Base-by-base conservation (phyloP, 2,888 invertebrate species). In the Drosophila anomalipes region DNA sequence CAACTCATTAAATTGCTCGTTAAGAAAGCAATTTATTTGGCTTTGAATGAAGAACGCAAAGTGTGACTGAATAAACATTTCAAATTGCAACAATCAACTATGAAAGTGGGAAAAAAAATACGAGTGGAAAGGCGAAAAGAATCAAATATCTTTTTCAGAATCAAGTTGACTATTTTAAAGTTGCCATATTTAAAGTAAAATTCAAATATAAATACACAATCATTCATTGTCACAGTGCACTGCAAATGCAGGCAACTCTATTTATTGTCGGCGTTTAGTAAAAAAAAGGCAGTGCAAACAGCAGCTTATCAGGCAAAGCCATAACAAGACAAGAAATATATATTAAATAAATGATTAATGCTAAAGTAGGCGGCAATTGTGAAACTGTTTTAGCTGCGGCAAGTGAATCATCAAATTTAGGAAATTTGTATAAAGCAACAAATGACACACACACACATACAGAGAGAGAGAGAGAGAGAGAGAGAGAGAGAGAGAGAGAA, bases 361-460 rank as follows among this genome's bases (percentile, higher is more conserved):
- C 63, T 57, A 44, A 51, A 61, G 56, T 62, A 56, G 35, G 49
- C 47, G 39, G 41, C 52, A 74, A 70, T 52, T 51, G 77, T 56
- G 61, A 47, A 78, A 61, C 32, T 37, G 65, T 44, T 69, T 69
- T 41, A 26, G 47, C 16, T 39, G 58, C 59, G 53, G 35, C 64
- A 54, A 74, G 70, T 81, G 81, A 81, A 66, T 81, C 81, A 81
- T 77, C 71, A 62, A 66, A 52, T 72, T 51, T 67, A 70, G 67
- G 59, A 86, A 90, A 81, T 83, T 77, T 76, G 44, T 47, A 77
- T 90, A 76, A 86, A 86, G 86, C 74, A 78, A 52, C 69, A 68
- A 47, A 68, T 70, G 70, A 37, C 47, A 44, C 35, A 65, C 37
- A 53, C 59, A 60, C 52, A 54, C 63, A 33, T 32, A 63, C 41